Percentiles rank a stretch among this genome's conserved stretches.
These are phyloP conservation scores for Acanthococcus lagerstroemiae DNA, from an alignment of 2,888 invertebrate genomes.

Conservation along the genomic window DNA sequence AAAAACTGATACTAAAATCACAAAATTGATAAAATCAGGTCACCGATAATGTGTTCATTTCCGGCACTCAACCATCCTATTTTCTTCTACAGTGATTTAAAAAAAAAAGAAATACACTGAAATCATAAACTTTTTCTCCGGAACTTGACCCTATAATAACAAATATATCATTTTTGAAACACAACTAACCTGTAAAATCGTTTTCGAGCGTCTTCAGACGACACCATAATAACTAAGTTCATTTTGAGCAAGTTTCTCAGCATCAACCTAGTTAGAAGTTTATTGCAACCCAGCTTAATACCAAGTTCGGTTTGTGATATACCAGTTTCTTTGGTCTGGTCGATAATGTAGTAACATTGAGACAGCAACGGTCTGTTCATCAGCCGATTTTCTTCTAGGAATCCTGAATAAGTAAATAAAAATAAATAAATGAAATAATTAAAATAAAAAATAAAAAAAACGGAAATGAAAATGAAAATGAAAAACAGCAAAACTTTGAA, in stretches of 20 bases:
- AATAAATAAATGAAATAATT: background rate
- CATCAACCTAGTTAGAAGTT: constrained; percentile 5
- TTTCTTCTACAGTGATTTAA: too few relatives aligned
- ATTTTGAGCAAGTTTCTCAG: constrained; percentile 2
- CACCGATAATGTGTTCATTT: too few relatives aligned
- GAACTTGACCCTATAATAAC: too few relatives aligned
- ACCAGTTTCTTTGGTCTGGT: background rate
- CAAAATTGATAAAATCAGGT: too few relatives aligned
- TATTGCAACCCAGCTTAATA: background rate
- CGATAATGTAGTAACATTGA: constrained; percentile 5
- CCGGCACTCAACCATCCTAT: too few relatives aligned
- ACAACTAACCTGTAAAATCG: constrained; percentile 10
- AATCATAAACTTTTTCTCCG: too few relatives aligned
- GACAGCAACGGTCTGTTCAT: background rate
- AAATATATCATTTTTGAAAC: too few relatives aligned
- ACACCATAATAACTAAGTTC: background rate
- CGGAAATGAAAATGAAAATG: background rate
- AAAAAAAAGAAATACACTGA: background rate
- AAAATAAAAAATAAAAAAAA: background rate
- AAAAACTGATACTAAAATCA: too few relatives aligned
- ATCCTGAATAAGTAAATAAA: background rate
- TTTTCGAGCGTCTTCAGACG: constrained; percentile 13
- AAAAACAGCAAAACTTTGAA: background rate
- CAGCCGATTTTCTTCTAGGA: background rate
- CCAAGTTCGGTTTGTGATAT: background rate